Conservation (phyloP, 2,797 vertebrate species). For the Enoplosus armatus region DNA sequence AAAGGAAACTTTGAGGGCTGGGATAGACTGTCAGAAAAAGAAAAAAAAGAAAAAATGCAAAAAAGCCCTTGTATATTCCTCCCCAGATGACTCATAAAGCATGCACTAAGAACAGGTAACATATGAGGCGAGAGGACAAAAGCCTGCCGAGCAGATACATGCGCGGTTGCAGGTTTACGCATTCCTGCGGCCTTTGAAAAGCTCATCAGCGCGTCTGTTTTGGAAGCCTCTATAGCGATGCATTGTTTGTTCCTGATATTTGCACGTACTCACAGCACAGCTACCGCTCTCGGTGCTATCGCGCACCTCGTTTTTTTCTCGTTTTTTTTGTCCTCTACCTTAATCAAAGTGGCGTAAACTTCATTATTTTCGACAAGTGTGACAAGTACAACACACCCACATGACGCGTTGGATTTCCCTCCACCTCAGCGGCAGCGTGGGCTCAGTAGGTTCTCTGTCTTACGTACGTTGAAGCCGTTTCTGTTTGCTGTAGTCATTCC, state of each 20-base stretch:
- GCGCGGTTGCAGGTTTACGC: slow-evolving; percentile 56
- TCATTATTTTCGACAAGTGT: slow-evolving; percentile 36
- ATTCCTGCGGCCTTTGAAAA: slow-evolving; percentile 40
- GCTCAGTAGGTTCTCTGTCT: not conserved
- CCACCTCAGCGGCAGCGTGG: not conserved
- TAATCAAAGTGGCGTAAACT: slow-evolving; percentile 42
- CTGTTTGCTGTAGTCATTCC: not conserved
- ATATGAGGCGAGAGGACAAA: slow-evolving; percentile 68
- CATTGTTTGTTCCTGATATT: slow-evolving; percentile 49
- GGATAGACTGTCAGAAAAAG: slow-evolving; percentile 80
- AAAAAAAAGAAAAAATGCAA: slow-evolving; percentile 85
- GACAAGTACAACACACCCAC: slow-evolving; percentile 17
- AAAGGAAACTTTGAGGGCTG: slow-evolving; percentile 90
- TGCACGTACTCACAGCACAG: not conserved
- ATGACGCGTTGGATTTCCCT: slow-evolving; percentile 2
- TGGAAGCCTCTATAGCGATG: slow-evolving; percentile 44
- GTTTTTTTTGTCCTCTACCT: slow-evolving; percentile 12
- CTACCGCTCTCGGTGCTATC: slow-evolving; percentile 13
- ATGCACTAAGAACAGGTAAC: slow-evolving; percentile 72
- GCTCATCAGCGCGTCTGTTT: slow-evolving; percentile 35
- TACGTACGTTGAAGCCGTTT: not conserved
- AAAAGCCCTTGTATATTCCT: slow-evolving; percentile 75
- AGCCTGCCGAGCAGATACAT: slow-evolving; percentile 56
- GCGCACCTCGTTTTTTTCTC: not conserved
- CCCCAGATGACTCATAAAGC: slow-evolving; percentile 84